A percentile compares a stretch with the other conserved stretches of the same genome.
Conservation (phyloP, 2,113 vertebrate species). For the Microtus oregoni region DNA sequence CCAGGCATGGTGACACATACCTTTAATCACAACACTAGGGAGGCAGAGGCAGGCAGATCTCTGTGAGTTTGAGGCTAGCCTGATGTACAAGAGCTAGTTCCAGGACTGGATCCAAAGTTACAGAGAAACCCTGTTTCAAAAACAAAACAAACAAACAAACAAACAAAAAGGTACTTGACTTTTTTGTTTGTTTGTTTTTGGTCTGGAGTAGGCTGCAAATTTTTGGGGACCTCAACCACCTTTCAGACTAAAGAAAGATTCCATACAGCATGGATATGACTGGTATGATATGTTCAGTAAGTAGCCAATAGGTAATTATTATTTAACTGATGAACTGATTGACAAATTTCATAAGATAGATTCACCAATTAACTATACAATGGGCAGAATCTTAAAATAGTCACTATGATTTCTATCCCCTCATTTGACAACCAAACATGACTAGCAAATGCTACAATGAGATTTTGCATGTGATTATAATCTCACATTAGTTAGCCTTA, state of each 20-base stretch:
- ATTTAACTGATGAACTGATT: neutral
- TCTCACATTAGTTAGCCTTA: neutral
- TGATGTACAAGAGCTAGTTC: no score
- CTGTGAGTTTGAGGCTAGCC: no score
- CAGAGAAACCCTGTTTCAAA: no score
- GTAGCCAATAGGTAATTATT: neutral
- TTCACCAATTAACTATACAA: neutral
- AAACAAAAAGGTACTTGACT: no score
- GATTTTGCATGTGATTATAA: neutral
- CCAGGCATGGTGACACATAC: no score
- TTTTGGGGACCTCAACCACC: neutral
- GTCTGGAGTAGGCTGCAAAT: neutral
- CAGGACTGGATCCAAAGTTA: no score
- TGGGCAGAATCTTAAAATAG: slow-evolving; percentile 26
- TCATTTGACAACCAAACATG: neutral
- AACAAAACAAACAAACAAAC: no score
- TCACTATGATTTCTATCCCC: neutral
- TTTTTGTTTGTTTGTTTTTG: neutral
- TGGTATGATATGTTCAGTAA: neutral
- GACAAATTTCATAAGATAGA: neutral
- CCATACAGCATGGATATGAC: neutral
- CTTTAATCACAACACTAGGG: no score
- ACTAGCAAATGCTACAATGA: neutral
- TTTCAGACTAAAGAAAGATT: slow-evolving; percentile 38
- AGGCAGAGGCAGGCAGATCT: no score